Evolutionary conservation across 2,888 invertebrate species (phyloP).

Genomic region (Xanthia icteritia): DNA sequence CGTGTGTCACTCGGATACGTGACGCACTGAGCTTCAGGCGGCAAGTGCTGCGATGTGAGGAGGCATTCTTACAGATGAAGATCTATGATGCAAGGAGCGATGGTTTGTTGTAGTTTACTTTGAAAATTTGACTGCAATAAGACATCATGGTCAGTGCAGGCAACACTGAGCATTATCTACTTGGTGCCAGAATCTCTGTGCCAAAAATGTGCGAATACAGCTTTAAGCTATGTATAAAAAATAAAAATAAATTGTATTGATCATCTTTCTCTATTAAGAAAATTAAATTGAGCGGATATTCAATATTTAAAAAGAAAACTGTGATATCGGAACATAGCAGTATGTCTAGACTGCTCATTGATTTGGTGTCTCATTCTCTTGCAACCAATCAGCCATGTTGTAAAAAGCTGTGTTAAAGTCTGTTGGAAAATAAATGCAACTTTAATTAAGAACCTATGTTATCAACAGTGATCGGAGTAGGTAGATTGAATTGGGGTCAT

Average conservation of each 20-base stretch:
- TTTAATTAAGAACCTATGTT: background rate
- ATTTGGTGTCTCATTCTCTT: no score
- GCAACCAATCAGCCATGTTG: no score
- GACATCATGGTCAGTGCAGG: no score
- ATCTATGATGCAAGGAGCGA: conserved; percentile 69
- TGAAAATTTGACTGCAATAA: background rate
- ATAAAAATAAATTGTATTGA: background rate
- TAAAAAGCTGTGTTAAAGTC: no score
- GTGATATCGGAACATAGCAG: no score
- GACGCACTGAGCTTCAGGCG: conserved; percentile 79
- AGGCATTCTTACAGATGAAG: conserved; percentile 80
- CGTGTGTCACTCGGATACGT: conserved; percentile 80
- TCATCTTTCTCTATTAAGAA: background rate
- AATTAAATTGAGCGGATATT: background rate
- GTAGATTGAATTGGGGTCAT: no score
- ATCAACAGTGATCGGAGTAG: no score
- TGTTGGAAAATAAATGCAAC: no score
- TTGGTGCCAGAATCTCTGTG: background rate
- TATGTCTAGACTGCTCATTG: no score
- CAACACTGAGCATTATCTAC: background rate
- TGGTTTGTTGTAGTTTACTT: conserved; percentile 48
- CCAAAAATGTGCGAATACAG: no score
- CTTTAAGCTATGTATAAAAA: background rate
- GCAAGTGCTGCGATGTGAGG: conserved; percentile 84
- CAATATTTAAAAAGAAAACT: no score